These are phyloP conservation scores for Cataglyphis cursor DNA, from an alignment of 2,888 invertebrate genomes.

Conservation along the genomic window DNA sequence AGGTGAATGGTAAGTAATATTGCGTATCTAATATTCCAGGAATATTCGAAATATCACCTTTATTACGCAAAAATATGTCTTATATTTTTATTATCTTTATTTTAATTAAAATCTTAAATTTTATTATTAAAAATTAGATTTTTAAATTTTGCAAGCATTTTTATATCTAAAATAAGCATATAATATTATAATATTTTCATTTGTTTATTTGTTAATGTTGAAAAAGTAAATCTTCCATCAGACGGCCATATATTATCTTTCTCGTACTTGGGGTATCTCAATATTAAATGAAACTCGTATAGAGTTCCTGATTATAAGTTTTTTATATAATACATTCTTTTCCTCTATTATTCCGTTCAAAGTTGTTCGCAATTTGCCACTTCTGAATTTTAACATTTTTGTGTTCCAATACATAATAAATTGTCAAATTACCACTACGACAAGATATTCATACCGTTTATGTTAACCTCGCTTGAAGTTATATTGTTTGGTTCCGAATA, in stretches of 20 bases:
- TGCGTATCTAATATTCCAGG: conserved; percentile 91
- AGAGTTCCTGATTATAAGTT: conserved; percentile 91
- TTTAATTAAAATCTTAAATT: not conserved
- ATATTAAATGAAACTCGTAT: conserved; percentile 92
- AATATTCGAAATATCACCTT: conserved; percentile 92
- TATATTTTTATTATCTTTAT: not conserved
- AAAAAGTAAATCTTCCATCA: conserved; percentile 91
- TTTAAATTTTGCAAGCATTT: not conserved
- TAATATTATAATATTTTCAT: not conserved
- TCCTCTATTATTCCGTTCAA: conserved; percentile 60
- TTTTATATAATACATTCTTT: conserved; percentile 80
- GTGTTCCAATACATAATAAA: conserved; percentile 87
- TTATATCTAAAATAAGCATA: not conserved
- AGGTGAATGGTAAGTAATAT: conserved; percentile 88
- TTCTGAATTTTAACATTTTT: conserved; percentile 87
- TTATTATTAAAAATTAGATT: not conserved
- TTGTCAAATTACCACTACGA: conserved; percentile 88
- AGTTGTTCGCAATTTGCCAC: conserved; percentile 85
- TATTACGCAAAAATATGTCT: conserved; percentile 37
- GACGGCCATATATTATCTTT: conserved; percentile 91
- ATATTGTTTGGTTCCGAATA: conserved; percentile 92
- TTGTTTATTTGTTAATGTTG: conserved; percentile 90
- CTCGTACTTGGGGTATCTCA: conserved; percentile 89
- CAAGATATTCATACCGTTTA: no score
- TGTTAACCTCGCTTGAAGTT: conserved; percentile 87